These are phyloP conservation scores for Phaethornis superciliosus DNA, from an alignment of 2,113 vertebrate genomes.

Conservation along the genomic window DNA sequence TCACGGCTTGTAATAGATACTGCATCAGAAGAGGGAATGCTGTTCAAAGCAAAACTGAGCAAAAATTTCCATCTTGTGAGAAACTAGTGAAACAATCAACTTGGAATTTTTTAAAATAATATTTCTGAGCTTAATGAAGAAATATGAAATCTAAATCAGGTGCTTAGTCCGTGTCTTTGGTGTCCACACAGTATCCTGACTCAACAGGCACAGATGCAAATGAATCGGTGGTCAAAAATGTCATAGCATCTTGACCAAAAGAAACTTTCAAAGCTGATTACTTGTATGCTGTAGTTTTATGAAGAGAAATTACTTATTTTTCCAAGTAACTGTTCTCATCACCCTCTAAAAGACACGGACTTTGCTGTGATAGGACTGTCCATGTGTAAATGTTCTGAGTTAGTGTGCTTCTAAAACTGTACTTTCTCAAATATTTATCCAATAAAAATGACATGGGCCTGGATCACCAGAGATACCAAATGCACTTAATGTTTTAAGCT, in stretches of 20 bases:
- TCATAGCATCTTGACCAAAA: not conserved
- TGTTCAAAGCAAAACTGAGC: not conserved
- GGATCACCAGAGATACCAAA: not conserved
- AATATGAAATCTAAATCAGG: not conserved
- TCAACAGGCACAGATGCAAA: not conserved
- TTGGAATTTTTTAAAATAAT: not conserved
- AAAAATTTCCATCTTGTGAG: not conserved
- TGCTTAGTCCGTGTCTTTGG: fast-evolving
- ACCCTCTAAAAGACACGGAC: not conserved
- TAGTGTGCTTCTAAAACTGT: not conserved
- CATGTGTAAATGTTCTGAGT: not conserved
- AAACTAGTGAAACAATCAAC: not conserved
- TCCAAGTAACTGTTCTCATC: not conserved
- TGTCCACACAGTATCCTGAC: not conserved
- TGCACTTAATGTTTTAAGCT: not conserved
- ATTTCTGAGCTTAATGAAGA: not conserved
- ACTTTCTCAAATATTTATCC: not conserved
- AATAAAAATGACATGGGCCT: not conserved
- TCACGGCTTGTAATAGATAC: not conserved
- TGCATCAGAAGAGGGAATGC: not conserved
- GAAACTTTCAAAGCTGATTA: not conserved
- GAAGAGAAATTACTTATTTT: not conserved
- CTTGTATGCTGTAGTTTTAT: not conserved
- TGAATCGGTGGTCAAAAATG: not conserved
- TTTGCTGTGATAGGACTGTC: not conserved